These are phyloP conservation scores for Vollenhovia emeryi DNA, from an alignment of 1,140 invertebrate species.

Conservation along the genomic window DNA sequence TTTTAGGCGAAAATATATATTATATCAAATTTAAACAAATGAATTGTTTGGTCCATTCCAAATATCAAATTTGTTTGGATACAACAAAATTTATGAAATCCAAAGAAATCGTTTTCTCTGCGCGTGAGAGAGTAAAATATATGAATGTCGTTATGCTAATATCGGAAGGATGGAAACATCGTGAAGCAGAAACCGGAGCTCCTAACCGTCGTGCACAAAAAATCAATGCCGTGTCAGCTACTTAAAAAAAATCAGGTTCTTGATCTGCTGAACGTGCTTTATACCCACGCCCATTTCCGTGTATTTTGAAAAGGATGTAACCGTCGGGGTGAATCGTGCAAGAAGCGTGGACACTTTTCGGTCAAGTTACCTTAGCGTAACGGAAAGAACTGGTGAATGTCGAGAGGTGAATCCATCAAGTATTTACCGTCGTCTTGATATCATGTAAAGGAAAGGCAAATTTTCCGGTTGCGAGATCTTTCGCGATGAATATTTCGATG, in stretches of 20 bases:
- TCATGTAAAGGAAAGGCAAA: background rate
- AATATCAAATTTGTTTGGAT: too few relatives aligned
- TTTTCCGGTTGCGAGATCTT: background rate
- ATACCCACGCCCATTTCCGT: conserved; percentile 46
- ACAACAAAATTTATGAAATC: too few relatives aligned
- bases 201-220: conserved; percentile 41
- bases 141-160: conserved; percentile 27
- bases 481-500: background rate
- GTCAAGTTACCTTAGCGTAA: conserved; percentile 12
- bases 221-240: conserved; percentile 6
- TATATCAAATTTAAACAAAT: too few relatives aligned
- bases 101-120: too few relatives aligned
- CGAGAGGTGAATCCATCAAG: background rate
- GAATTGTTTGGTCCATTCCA: too few relatives aligned
- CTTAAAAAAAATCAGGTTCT: conserved; percentile 51
- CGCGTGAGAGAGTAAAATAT: background rate
- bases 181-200: background rate
- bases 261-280: conserved; percentile 6
- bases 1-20: too few relatives aligned
- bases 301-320: conserved; percentile 46
- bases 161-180: background rate
- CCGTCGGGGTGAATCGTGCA: conserved; percentile 33
- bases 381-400: conserved; percentile 19
- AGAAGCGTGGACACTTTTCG: conserved; percentile 31
- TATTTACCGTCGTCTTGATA: background rate